phyloP scores from a whole-genome alignment of 30 jellyfish, hydroid and myxozoan species.

The Aurelia sp. region DNA sequence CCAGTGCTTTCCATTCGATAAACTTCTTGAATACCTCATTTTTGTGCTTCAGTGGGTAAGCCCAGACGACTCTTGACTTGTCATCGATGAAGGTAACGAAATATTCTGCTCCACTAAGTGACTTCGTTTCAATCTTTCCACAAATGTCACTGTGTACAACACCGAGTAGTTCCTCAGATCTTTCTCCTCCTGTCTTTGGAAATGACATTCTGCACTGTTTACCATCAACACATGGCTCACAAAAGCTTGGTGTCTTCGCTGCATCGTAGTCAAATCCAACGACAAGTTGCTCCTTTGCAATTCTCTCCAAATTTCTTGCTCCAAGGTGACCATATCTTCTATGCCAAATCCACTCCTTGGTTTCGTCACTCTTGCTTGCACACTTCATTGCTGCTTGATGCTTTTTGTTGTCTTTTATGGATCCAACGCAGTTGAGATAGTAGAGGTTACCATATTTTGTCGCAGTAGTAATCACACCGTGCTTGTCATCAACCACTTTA shows the following conservation, averaged over 20 bases:
- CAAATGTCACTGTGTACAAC: constrained; percentile 70
- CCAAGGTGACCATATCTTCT: constrained; percentile 65
- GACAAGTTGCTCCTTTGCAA: constrained; percentile 19
- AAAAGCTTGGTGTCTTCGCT: neutral
- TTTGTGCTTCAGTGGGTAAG: constrained; percentile 32
- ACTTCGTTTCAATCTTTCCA: constrained; percentile 45
- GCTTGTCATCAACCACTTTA: neutral
- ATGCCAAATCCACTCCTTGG: constrained; percentile 37
- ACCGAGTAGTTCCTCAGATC: constrained; percentile 30
- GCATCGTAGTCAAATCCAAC: constrained; percentile 47
- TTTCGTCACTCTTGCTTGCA: neutral
- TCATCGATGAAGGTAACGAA: constrained; percentile 51
- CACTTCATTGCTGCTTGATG: neutral
- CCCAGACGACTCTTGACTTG: constrained; percentile 6
- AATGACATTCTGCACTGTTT: constrained; percentile 32
- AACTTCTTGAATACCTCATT: constrained; percentile 46
- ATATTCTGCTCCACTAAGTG: constrained; percentile 48
- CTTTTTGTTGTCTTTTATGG: neutral
- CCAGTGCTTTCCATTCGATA: constrained; percentile 35
- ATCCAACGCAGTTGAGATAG: constrained; percentile 49
- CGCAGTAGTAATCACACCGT: constrained; percentile 19
- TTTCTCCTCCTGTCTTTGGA: constrained; percentile 51
- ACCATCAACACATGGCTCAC: constrained; percentile 47
- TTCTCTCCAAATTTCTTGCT: neutral
- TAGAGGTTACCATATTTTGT: constrained; percentile 40